These are phyloP conservation scores for Palythoa grandis DNA, from an alignment of 92 coral and sea anemone genomes.

Conservation along the genomic window DNA sequence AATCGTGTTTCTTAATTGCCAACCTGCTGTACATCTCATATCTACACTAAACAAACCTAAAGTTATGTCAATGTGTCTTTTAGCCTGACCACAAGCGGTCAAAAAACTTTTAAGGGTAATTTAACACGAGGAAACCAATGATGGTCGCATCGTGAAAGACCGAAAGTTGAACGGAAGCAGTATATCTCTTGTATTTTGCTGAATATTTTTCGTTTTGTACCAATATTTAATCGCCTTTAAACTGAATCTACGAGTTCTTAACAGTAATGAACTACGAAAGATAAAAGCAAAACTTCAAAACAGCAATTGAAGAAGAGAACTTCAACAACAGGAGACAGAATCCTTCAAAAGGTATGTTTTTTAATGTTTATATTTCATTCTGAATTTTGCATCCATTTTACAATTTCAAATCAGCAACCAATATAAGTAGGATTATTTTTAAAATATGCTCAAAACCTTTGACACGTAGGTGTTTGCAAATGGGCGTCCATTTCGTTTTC, in stretches of 20 bases:
- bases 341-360: slow-evolving; percentile 13
- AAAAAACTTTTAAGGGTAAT: not conserved
- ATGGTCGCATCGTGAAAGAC: not conserved
- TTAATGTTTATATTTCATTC: not conserved
- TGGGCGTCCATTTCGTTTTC: not conserved
- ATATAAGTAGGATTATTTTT: not conserved
- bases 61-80: not conserved
- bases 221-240: not conserved
- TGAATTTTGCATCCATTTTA: not conserved
- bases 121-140: not conserved
- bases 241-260: not conserved
- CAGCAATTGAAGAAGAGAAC: not conserved
- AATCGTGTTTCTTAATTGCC: not conserved
- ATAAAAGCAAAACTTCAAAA: not conserved
- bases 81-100: not conserved
- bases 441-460: not conserved
- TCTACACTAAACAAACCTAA: not conserved
- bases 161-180: slow-evolving; percentile 8
- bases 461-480: slow-evolving; percentile 23
- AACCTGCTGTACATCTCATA: slow-evolving; percentile 1
- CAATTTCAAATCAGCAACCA: not conserved
- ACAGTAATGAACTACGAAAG: not conserved
- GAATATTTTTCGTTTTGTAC: not conserved
- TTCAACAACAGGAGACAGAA: not conserved
- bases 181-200: not conserved